Evolutionary conservation across 2,113 vertebrate genomes (phyloP), one percentile per base, ranked within the genome.

Genomic region (Thalassoma bifasciatum): DNA sequence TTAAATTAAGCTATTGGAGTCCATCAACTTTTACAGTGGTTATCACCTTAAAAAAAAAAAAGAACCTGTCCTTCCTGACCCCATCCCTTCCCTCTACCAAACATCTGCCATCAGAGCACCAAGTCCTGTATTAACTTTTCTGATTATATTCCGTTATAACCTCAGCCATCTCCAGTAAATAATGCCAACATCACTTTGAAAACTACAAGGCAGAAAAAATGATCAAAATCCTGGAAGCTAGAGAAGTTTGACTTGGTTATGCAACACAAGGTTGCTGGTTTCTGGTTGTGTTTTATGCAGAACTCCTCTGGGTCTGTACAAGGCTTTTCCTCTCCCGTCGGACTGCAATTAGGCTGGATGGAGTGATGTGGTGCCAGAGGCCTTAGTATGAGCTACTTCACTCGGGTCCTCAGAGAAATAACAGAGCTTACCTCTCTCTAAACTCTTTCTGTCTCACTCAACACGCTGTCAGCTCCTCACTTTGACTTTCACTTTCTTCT

Each of bases 281-380:
- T 72, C 68, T 82, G 56, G 68, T 81, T 60, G 76, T 88, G 77
- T 87, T 92, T 89, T 77, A 73, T 70, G 77, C 62, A 85, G 78
- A 90, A 85, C 56, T 90, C 89, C 84, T 84, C 60, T 84, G 89
- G 90, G 90, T 81, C 74, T 38, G 42, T 62, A 79, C 79, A 80
- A 88, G 88, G 75, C 79, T 87, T 87, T 86, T 87, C 58, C 74
- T 10, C 66, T 93, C 93, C 91, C 91, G 53, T 84, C 21, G 90
- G 91, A 92, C 79, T 78, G 85, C 83, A 92, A 92, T 93, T 94
- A 94, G 87, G 84, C 84, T 87, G 79, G 86, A 85, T 89, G 79
- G 89, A 91, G 89, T 92, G 89, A 91, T 91, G 87, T 79, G 84
- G 82, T 86, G 92, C 91, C 90, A 90, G 83, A 92, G 90, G 91